A percentile compares a stretch with the other conserved stretches of the same genome.
Evolutionary conservation across 2,888 invertebrate genomes (phyloP).

Genomic region (Salticus scenicus): DNA sequence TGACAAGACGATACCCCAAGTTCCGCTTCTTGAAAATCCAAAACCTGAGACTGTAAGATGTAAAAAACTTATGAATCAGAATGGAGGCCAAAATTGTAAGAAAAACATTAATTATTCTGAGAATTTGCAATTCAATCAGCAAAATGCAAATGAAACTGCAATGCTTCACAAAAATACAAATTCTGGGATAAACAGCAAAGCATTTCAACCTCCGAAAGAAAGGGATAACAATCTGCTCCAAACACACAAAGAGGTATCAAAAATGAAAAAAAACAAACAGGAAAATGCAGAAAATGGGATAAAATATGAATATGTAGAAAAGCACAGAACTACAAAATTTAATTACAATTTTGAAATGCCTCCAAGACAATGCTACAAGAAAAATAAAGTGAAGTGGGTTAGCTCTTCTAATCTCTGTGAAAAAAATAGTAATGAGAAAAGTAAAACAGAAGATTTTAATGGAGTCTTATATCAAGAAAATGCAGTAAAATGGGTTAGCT

Average conservation of each 20-base stretch:
- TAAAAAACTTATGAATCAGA: no score
- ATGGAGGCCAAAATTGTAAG: no score
- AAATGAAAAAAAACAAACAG: neutral
- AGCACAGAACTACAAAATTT: neutral
- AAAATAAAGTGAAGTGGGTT: neutral
- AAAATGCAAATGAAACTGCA: no score
- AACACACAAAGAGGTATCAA: neutral
- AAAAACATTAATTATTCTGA: no score
- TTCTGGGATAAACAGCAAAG: neutral
- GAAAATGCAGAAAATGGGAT: neutral
- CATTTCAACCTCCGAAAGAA: neutral
- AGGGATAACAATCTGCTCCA: neutral
- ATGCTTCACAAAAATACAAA: neutral
- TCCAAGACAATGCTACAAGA: neutral
- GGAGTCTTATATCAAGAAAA: neutral
- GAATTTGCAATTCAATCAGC: no score
- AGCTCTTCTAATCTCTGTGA: neutral
- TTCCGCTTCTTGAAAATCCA: neutral
- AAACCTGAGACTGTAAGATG: neutral
- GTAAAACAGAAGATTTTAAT: neutral
- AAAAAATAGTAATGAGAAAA: neutral
- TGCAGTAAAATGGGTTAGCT: no score
- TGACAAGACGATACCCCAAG: neutral
- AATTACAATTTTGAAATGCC: neutral
- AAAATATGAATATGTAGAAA: neutral